A percentile compares a stretch with the other conserved stretches of the same genome.
These are phyloP conservation scores for Listrodromus nycthemerus DNA, from an alignment of 2,888 invertebrate genomes.

Conservation along the genomic window DNA sequence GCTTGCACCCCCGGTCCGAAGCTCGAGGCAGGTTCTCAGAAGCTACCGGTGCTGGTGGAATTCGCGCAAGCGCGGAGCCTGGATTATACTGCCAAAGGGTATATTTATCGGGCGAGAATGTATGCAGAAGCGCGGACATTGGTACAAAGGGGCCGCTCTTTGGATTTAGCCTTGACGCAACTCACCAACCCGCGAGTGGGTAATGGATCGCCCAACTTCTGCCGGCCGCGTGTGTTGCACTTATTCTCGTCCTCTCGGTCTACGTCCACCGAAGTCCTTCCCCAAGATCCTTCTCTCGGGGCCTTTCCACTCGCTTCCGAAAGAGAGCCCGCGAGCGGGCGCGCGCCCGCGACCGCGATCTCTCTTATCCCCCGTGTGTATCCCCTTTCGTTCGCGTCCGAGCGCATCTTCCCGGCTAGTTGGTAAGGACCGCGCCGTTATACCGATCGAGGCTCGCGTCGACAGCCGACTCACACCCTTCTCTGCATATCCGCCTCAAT, in stretches of 20 bases:
- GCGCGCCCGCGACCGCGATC: slow-evolving; percentile 39
- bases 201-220: slow-evolving; percentile 77
- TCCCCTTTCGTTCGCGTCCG: slow-evolving; percentile 32
- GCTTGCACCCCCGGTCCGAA: slow-evolving; percentile 70
- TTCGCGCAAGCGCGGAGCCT: slow-evolving; percentile 76
- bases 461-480: slow-evolving; percentile 66
- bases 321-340: slow-evolving; percentile 41
- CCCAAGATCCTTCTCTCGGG: slow-evolving; percentile 68
- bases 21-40: slow-evolving; percentile 83
- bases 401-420: slow-evolving; percentile 32
- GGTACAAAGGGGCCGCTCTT: slow-evolving; percentile 83
- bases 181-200: slow-evolving; percentile 70
- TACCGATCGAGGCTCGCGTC: slow-evolving; percentile 56
- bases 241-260: slow-evolving; percentile 66
- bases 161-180: slow-evolving; percentile 83
- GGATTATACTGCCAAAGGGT: slow-evolving; percentile 84
- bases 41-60: slow-evolving; percentile 83
- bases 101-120: slow-evolving; percentile 85
- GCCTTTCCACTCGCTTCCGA: slow-evolving; percentile 39
- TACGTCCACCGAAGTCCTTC: slow-evolving; percentile 38
- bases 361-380: slow-evolving; percentile 49
- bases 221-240: slow-evolving; percentile 67
- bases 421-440: slow-evolving; percentile 45
- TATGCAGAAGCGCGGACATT: slow-evolving; percentile 84
- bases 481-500: slow-evolving; percentile 67